Base-by-base conservation (phyloP, 53 echinoderm and acorn worm species). In the Mesocentrotus franciscanus region DNA sequence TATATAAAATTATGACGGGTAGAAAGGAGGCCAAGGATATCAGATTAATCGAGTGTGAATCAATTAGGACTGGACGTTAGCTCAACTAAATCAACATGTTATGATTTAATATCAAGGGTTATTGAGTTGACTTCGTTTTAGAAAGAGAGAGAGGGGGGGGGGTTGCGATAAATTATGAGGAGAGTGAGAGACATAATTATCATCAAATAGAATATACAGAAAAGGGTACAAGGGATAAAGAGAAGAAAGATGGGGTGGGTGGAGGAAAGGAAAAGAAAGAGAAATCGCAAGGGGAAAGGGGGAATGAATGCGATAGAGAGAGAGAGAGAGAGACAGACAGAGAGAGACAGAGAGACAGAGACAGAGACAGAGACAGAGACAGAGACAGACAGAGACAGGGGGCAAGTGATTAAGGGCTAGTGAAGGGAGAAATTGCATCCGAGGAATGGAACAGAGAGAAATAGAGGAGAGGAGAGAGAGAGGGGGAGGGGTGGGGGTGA, bases 1-100 rank as follows among this genome's bases (percentile, higher is more conserved):
- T 15, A 42, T 81, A 18, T 13, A 9, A 42, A 42, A 81, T 81
- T 42, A 81, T 81, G 39, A 9, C 36, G 42, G 8, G 36, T 22
- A 18, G 81, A 81, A 81, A 81, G 74, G 36, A 81, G 81, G 81
- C 81, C 81, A 81, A 39, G 81, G 81, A 16, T 81, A 81, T 5
- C 17, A 42, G 81, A 22, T 15, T 36, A 81, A 81, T 81, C 36
- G 12, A 81, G 81, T 81, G 81, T 81, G 42, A 81, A 81, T 81
- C 36, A 39, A 81, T 81, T 81, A 18, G 39, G 12, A 81, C 33
- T 81, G 81, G 39, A 81, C 81, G 36, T 36, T 17, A 81, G 3
- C 36, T 81, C 18, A 81, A 20, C 36, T 42, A 81, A 39, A 81
- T 81, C 18, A 81, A 20, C 36, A 81, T 42, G 14, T 42, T 8